These are phyloP conservation scores for Tipula helvola DNA, from an alignment of 2,888 invertebrate genomes.

Conservation along the genomic window DNA sequence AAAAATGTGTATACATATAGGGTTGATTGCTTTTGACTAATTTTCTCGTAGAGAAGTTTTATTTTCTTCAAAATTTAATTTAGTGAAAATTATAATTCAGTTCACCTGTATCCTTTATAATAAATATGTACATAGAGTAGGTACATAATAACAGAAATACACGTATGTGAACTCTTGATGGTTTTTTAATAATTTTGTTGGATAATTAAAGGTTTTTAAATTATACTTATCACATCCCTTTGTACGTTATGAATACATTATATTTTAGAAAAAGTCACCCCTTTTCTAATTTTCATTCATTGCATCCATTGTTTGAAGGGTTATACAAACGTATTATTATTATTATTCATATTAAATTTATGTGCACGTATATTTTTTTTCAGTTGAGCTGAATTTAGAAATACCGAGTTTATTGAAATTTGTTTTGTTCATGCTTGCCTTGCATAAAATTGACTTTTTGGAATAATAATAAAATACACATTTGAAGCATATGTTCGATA, in stretches of 20 bases:
- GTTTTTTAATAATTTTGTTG: not conserved
- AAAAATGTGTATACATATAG: not conserved
- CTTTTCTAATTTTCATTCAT: not conserved
- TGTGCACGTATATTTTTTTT: not conserved
- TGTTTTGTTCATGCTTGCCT: not conserved
- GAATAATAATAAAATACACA: not conserved
- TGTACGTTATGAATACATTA: not conserved
- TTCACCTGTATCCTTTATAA: not conserved
- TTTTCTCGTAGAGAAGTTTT: not conserved
- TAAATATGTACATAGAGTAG: not conserved
- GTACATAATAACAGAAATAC: not conserved
- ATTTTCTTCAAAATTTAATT: not conserved
- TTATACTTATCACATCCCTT: not conserved
- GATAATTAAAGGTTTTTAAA: not conserved
- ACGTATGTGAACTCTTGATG: not conserved
- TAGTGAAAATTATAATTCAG: not conserved
- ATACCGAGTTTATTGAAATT: not conserved
- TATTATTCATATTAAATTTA: not conserved
- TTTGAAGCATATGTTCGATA: not conserved
- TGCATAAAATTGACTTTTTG: not conserved
- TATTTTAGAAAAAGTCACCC: not conserved
- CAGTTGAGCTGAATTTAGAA: not conserved
- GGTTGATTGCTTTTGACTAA: not conserved
- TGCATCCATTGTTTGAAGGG: not conserved
- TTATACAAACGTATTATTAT: not conserved